Conservation (phyloP, 2,113 vertebrate genomes). For the Peromyscus polionotus region DNA sequence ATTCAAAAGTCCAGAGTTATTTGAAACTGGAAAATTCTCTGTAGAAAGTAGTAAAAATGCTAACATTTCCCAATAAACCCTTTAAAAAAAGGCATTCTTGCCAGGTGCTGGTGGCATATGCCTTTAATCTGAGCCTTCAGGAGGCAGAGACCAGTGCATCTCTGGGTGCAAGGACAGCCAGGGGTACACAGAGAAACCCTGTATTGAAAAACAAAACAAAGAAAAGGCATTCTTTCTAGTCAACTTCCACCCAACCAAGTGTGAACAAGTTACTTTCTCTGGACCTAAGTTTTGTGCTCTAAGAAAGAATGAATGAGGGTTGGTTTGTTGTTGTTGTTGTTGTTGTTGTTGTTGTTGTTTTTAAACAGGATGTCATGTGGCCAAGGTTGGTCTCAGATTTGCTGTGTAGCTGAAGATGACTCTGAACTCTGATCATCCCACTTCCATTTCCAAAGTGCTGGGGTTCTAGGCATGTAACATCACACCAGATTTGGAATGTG, state of each 20-base stretch:
- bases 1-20: too few species aligned
- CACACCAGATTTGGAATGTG: neutral
- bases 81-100: neutral
- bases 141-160: neutral
- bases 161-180: too few species aligned
- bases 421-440: neutral
- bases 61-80: too few species aligned
- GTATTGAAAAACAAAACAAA: neutral
- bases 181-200: too few species aligned
- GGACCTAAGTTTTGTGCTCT: neutral
- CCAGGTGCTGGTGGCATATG: neutral
- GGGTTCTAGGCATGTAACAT: neutral
- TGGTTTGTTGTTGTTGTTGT: too few species aligned
- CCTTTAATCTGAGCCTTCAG: neutral
- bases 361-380: neutral
- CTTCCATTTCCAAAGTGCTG: neutral
- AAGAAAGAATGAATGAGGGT: neutral
- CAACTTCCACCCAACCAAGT: too few species aligned
- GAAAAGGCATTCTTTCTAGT: neutral
- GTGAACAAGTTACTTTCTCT: neutral
- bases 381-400: neutral
- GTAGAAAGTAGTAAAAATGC: too few species aligned
- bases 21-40: too few species aligned
- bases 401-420: neutral
- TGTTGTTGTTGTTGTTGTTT: too few species aligned